Evolutionary conservation across 2,888 invertebrate species (phyloP).

Genomic region (Laothoe populi): DNA sequence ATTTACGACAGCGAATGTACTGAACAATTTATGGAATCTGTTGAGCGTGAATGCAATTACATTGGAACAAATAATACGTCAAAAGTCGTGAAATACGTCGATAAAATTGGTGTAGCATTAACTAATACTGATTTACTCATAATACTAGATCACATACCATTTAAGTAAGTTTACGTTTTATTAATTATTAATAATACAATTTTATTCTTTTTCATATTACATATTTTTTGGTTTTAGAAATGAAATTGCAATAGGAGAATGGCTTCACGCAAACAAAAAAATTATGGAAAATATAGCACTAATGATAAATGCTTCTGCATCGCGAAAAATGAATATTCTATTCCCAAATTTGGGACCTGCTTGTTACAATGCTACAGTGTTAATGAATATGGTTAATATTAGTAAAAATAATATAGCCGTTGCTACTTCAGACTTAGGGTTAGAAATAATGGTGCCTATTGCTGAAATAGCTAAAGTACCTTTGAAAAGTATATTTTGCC

Average conservation of each 20-base stretch:
- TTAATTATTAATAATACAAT: background rate
- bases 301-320: constrained; percentile 78
- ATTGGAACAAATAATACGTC: constrained; percentile 53
- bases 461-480: constrained; percentile 76
- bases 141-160: constrained; percentile 75
- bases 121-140: constrained; percentile 80
- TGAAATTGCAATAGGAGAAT: constrained; percentile 62
- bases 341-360: constrained; percentile 83
- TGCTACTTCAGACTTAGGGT: constrained; percentile 83
- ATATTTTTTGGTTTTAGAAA: constrained; percentile 50
- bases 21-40: constrained; percentile 54
- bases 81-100: constrained; percentile 67
- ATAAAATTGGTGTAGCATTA: constrained; percentile 74
- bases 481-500: constrained; percentile 79
- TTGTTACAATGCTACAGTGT: constrained; percentile 84
- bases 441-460: constrained; percentile 67
- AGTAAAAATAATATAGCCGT: constrained; percentile 81
- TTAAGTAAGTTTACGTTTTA: constrained; percentile 54
- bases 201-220: background rate
- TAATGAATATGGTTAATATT: constrained; percentile 68
- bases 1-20: constrained; percentile 60
- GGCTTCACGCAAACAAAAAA: constrained; percentile 63
- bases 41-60: constrained; percentile 68
- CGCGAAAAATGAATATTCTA: constrained; percentile 75
- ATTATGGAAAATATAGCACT: constrained; percentile 72